Conservation (phyloP, 2,113 vertebrate species). For the Lethenteron camtschaticum region DNA sequence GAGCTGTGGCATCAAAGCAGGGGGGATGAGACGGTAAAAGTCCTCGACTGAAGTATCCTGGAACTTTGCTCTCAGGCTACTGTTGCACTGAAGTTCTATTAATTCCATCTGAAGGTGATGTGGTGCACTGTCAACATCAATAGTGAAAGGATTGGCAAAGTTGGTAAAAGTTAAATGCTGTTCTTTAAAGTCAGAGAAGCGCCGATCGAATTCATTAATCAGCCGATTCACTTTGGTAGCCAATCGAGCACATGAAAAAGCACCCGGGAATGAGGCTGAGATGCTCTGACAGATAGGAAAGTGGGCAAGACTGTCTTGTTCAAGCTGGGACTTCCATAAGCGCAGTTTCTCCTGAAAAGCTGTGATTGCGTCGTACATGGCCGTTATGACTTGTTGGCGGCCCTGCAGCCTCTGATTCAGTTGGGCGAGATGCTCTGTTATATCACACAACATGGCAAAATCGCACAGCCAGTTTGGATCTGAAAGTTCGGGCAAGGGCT, state of each 20-base stretch:
- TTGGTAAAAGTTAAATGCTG: conserved; percentile 7
- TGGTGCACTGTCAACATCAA: conserved; percentile 9
- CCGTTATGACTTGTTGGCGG: conserved; percentile 12
- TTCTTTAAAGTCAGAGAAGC: conserved; percentile 10
- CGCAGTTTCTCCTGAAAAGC: conserved; percentile 10
- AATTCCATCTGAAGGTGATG: conserved; percentile 12
- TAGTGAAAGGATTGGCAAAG: conserved; percentile 14
- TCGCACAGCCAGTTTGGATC: conserved; percentile 12
- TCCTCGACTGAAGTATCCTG: conserved; percentile 13
- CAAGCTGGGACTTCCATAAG: conserved; percentile 10
- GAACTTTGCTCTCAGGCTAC: conserved; percentile 13
- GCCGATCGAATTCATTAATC: conserved; percentile 12
- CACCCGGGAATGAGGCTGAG: conserved; percentile 10
- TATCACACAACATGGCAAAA: conserved; percentile 7
- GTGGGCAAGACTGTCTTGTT: conserved; percentile 12
- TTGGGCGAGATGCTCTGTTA: background rate
- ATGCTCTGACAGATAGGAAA: conserved; percentile 14
- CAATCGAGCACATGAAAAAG: conserved; percentile 12
- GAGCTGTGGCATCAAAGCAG: conserved; percentile 14
- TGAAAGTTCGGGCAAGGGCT: conserved; percentile 9
- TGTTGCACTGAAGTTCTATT: conserved; percentile 13
- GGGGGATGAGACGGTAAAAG: conserved; percentile 12
- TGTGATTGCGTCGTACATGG: conserved; percentile 10
- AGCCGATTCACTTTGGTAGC: conserved; percentile 13
- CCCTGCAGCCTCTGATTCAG: conserved; percentile 6